Evolutionary conservation across 2,888 invertebrate species (phyloP).

Genomic region (Agrilus cyanescens): DNA sequence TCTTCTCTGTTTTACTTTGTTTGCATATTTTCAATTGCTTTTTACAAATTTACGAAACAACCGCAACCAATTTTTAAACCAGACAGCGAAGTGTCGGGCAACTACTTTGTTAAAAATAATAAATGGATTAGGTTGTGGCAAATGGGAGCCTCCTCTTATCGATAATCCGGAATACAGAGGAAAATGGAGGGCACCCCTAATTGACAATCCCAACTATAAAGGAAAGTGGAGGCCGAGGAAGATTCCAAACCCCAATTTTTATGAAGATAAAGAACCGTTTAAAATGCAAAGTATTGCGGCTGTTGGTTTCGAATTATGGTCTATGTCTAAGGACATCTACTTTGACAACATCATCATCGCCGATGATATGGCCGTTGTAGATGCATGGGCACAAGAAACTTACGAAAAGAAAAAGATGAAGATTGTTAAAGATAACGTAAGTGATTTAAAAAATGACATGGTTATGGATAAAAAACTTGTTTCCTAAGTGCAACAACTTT

Average conservation of each 20-base stretch:
- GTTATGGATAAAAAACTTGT: no score
- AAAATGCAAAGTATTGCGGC: slow-evolving; percentile 83
- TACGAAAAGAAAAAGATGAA: slow-evolving; percentile 75
- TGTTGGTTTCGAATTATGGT: slow-evolving; percentile 95
- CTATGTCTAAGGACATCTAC: slow-evolving; percentile 87
- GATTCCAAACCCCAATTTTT: slow-evolving; percentile 87
- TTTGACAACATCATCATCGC: slow-evolving; percentile 94
- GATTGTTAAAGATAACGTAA: slow-evolving; percentile 69
- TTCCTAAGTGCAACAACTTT: no score
- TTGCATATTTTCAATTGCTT: no score
- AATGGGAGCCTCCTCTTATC: slow-evolving; percentile 74
- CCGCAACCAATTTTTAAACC: no score
- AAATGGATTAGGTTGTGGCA: slow-evolving; percentile 76
- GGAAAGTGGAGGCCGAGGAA: slow-evolving; percentile 88
- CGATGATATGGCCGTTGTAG: slow-evolving; percentile 65
- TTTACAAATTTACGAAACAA: no score
- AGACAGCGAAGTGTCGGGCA: no score
- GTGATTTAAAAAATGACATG: slow-evolving; percentile 27
- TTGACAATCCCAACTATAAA: slow-evolving; percentile 87
- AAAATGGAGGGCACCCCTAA: slow-evolving; percentile 79
- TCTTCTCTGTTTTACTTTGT: no score
- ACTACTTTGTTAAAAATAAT: not conserved
- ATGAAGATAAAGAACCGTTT: slow-evolving; percentile 83
- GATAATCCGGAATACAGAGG: slow-evolving; percentile 90
- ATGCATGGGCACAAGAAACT: slow-evolving; percentile 70